phyloP scores from a whole-genome alignment of 2,797 vertebrate genomes.

The Tinamus major region DNA sequence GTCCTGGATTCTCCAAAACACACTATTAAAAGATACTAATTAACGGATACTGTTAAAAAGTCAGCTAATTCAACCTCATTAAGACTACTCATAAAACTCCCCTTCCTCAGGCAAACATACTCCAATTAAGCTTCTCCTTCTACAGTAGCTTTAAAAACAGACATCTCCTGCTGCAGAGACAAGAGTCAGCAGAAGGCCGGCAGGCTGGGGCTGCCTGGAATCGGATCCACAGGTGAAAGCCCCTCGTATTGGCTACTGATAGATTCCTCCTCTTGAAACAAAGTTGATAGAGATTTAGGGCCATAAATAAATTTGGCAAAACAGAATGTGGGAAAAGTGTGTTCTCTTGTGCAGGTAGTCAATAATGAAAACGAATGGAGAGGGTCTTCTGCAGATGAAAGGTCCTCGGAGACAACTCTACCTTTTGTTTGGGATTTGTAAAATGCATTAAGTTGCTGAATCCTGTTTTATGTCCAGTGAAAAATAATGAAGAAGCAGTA shows the following conservation, averaged over 20 bases:
- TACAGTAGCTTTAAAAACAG: neutral
- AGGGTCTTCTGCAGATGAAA: constrained; percentile 10
- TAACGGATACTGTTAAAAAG: neutral
- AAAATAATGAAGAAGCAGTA: constrained; percentile 14
- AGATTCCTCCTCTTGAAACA: neutral
- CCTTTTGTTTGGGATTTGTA: neutral
- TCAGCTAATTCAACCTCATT: neutral
- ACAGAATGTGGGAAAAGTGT: neutral
- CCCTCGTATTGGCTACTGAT: neutral
- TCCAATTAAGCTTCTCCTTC: neutral
- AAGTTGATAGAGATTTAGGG: neutral
- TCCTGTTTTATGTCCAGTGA: neutral
- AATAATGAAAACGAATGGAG: neutral
- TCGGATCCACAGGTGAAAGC: neutral
- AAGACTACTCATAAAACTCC: neutral
- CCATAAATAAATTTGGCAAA: neutral
- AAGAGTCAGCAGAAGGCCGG: neutral
- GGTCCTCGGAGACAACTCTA: neutral
- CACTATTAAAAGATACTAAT: neutral
- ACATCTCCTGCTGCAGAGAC: neutral
- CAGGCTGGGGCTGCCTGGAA: neutral
- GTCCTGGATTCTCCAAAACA: neutral
- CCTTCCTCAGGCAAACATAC: neutral
- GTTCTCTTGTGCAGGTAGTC: neutral
- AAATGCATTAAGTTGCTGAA: neutral